Percentiles rank a stretch among this genome's conserved stretches.
phyloP scores from a whole-genome alignment of 92 coral and sea anemone species.

The Paragorgia papillata region DNA sequence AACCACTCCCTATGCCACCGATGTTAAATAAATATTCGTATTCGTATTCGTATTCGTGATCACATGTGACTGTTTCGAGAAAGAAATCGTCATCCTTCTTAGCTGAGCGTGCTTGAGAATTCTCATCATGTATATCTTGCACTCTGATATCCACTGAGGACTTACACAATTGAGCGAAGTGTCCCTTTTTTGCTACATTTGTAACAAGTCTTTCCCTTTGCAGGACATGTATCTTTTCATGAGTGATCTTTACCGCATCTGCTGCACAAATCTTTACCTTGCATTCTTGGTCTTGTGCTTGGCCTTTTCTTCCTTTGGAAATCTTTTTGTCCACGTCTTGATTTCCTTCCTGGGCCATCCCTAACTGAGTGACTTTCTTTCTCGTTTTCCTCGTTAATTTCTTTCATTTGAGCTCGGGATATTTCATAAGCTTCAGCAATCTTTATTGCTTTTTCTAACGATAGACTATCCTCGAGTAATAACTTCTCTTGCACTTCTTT shows the following conservation, averaged over 20 bases:
- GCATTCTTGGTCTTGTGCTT: background rate
- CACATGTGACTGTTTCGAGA: background rate
- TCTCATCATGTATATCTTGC: background rate
- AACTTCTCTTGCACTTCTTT: slow-evolving; percentile 6
- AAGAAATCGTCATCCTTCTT: background rate
- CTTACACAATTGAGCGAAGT: background rate
- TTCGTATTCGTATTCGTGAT: too few relatives aligned
- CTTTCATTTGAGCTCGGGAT: background rate
- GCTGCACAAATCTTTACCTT: background rate
- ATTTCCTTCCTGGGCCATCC: background rate
- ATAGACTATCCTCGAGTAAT: background rate
- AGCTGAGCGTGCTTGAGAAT: background rate
- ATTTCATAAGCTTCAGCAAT: slow-evolving; percentile 1
- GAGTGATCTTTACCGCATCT: slow-evolving; percentile 1
- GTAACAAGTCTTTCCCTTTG: slow-evolving; percentile 22
- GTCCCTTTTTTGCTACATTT: slow-evolving; percentile 47
- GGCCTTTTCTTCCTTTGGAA: background rate
- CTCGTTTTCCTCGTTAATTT: background rate
- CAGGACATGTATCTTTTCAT: background rate
- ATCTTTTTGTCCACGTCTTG: background rate
- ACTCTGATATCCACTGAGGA: background rate
- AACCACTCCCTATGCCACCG: too few relatives aligned
- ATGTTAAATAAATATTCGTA: too few relatives aligned
- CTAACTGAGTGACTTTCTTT: background rate
- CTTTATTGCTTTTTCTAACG: background rate